Conservation (phyloP, 1,140 invertebrate species). For the Melitaea cinxia region DNA sequence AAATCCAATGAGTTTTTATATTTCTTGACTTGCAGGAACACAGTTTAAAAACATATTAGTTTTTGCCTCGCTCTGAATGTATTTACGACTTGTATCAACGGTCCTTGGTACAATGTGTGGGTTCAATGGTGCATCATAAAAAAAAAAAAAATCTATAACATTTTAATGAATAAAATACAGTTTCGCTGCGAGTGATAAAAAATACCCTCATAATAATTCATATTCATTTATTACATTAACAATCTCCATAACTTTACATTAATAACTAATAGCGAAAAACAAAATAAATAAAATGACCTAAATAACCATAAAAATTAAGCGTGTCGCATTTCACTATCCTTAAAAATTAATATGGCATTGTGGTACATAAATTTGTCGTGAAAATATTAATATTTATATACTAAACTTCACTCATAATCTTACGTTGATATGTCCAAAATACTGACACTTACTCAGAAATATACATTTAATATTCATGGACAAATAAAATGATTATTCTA, state of each 20-base stretch:
- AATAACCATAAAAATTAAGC: constrained; percentile 37
- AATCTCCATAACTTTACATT: constrained; percentile 11
- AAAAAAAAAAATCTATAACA: too few species aligned
- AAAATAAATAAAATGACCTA: constrained; percentile 55
- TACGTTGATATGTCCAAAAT: constrained; percentile 10
- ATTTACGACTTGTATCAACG: too few species aligned
- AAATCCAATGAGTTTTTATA: too few species aligned
- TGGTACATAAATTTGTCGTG: constrained; percentile 16
- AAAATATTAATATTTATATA: constrained; percentile 13
- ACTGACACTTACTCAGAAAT: constrained; percentile 16
- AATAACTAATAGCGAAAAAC: constrained; percentile 20
- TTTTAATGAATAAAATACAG: too few species aligned
- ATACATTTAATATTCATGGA: background rate
- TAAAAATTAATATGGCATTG: constrained; percentile 44
- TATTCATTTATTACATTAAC: constrained; percentile 11
- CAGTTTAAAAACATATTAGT: too few species aligned
- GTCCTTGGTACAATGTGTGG: too few species aligned
- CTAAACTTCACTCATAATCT: constrained; percentile 1
- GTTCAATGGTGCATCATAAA: too few species aligned
- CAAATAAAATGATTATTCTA: background rate
- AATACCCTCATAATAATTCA: background rate
- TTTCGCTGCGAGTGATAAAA: too few species aligned
- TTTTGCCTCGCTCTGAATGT: too few species aligned
- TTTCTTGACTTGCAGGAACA: too few species aligned
- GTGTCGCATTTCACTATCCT: constrained; percentile 21